A percentile compares a stretch with the other conserved stretches of the same genome.
Evolutionary conservation across 1,140 invertebrate species (phyloP).

Genomic region (Brevipalpus yothersi): DNA sequence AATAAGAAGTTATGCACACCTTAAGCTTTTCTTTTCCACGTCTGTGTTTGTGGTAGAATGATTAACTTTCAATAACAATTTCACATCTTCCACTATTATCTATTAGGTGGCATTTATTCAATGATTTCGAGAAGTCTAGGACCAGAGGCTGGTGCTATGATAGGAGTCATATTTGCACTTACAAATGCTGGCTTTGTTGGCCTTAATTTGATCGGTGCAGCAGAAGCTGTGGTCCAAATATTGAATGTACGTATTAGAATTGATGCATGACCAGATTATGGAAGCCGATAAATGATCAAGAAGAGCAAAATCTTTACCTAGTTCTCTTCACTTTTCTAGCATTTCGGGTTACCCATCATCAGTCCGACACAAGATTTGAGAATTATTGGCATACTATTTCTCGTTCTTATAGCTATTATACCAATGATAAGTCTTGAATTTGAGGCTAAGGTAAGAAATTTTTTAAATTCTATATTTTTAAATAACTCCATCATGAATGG

Average conservation of each 20-base stretch:
- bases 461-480: too few relatives aligned
- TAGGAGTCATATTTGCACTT: slow-evolving; percentile 33
- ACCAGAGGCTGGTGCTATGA: slow-evolving; percentile 36
- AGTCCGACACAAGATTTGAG: background rate
- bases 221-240: slow-evolving; percentile 3
- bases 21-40: too few relatives aligned
- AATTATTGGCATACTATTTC: slow-evolving; percentile 20
- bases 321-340: background rate
- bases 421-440: slow-evolving; percentile 15
- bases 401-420: slow-evolving; percentile 20
- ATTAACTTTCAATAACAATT: too few relatives aligned
- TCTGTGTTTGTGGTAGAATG: too few relatives aligned
- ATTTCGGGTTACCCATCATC: slow-evolving; percentile 1
- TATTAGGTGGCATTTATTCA: slow-evolving; percentile 28
- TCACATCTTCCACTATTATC: background rate
- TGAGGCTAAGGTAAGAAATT: slow-evolving; percentile 4
- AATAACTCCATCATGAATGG: too few relatives aligned
- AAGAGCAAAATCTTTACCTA: background rate
- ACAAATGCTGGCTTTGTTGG: slow-evolving; percentile 34
- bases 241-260: background rate
- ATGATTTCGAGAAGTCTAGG: slow-evolving; percentile 34
- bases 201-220: slow-evolving; percentile 28
- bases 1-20: too few relatives aligned
- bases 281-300: background rate
- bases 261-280: background rate